Percentiles rank a stretch among this genome's conserved stretches.
Evolutionary conservation across 2,888 invertebrate genomes (phyloP).

Genomic region (Drosophila basisetae): DNA sequence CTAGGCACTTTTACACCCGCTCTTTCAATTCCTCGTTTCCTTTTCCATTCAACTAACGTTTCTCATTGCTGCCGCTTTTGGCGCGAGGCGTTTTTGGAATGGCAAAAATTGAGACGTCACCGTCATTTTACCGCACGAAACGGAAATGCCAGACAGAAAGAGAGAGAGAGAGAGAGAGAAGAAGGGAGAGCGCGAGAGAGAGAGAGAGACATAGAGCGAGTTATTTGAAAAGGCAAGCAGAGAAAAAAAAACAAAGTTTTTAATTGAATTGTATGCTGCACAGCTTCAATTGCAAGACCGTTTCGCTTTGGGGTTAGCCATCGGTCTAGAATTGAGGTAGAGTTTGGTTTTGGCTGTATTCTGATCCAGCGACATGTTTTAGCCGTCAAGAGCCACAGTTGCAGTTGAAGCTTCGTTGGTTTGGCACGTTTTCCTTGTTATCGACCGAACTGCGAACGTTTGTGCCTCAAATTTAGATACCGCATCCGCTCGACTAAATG

Average conservation of each 20-base stretch:
- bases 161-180: background rate
- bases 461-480: slow-evolving; percentile 38
- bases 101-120: slow-evolving; percentile 74
- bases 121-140: slow-evolving; percentile 54
- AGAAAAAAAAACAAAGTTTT: slow-evolving; percentile 54
- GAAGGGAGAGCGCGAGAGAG: slow-evolving; percentile 1
- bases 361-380: slow-evolving; percentile 35
- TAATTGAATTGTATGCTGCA: slow-evolving; percentile 75
- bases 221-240: background rate
- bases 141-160: slow-evolving; percentile 31
- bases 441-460: slow-evolving; percentile 12
- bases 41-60: slow-evolving; percentile 15
- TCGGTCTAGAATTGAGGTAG: slow-evolving; percentile 13
- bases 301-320: slow-evolving; percentile 21
- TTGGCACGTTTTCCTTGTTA: slow-evolving; percentile 74
- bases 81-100: slow-evolving; percentile 45
- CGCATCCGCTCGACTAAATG: slow-evolving; percentile 62
- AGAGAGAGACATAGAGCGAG: background rate
- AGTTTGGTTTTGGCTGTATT: slow-evolving; percentile 1
- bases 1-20: slow-evolving; percentile 11
- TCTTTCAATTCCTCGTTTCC: slow-evolving; percentile 14
- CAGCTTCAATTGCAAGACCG: slow-evolving; percentile 64
- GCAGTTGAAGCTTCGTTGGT: slow-evolving; percentile 34
- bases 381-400: slow-evolving; percentile 29
- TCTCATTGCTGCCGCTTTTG: slow-evolving; percentile 49